These are phyloP conservation scores for Drosophila kepulauana DNA, from an alignment of 1,140 invertebrate species.

Conservation along the genomic window DNA sequence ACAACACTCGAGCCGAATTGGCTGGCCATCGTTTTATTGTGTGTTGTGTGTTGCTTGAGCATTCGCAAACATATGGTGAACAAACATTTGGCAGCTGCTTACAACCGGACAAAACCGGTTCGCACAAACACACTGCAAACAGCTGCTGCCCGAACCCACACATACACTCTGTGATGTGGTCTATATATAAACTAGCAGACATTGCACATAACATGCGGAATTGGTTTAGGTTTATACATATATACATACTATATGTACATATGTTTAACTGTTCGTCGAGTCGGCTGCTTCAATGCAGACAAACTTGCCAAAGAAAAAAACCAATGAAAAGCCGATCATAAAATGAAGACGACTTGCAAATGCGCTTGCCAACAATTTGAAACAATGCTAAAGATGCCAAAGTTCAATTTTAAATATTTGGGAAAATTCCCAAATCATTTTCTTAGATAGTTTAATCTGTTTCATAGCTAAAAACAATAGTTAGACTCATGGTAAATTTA, in stretches of 20 bases:
- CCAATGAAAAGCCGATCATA: conserved; percentile 33
- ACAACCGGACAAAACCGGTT: conserved; percentile 44
- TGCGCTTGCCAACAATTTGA: neutral
- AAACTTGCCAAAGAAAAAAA: conserved; percentile 55
- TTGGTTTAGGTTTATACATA: conserved; percentile 24
- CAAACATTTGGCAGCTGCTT: conserved; percentile 51
- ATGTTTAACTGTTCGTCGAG: conserved; percentile 31
- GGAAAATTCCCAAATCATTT: too few relatives aligned
- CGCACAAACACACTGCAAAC: conserved; percentile 47
- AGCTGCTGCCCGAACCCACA: conserved; percentile 56
- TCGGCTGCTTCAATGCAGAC: conserved; percentile 53
- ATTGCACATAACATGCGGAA: conserved; percentile 31
- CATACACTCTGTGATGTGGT: conserved; percentile 24
- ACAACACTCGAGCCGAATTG: conserved; percentile 12
- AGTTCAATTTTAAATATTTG: too few relatives aligned
- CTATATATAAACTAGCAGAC: conserved; percentile 41
- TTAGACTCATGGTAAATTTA: too few relatives aligned
- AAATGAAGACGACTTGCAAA: neutral
- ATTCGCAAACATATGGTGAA: conserved; percentile 48
- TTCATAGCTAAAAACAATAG: too few relatives aligned
- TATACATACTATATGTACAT: conserved; percentile 14
- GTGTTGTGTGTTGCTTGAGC: neutral
- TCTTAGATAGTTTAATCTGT: too few relatives aligned
- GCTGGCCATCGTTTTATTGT: conserved; percentile 23
- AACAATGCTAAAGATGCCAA: too few relatives aligned